phyloP scores from a whole-genome alignment of 2,113 vertebrate species.

The Pungitius pungitius region DNA sequence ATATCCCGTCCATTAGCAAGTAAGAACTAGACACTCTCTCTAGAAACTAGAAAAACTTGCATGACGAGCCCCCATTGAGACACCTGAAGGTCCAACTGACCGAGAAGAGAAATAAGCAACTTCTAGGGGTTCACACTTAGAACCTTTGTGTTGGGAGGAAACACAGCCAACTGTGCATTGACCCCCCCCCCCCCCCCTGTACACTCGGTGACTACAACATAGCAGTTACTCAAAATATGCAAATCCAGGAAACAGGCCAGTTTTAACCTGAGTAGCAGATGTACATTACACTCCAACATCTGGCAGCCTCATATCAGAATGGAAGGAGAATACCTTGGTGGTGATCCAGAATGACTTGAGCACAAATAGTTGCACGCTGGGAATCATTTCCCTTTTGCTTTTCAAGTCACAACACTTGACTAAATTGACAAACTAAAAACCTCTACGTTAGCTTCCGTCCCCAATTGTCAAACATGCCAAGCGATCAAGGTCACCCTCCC shows the following conservation, averaged over 20 bases:
- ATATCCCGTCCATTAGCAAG: not conserved
- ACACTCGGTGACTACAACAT: not conserved
- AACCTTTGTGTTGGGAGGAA: not conserved
- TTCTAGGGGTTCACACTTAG: not conserved
- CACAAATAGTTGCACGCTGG: slow-evolving; percentile 14
- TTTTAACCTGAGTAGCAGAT: not conserved
- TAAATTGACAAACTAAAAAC: slow-evolving; percentile 23
- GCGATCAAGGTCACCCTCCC: slow-evolving; percentile 28
- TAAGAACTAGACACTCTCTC: no score
- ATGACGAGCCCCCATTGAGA: not conserved
- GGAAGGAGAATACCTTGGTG: not conserved
- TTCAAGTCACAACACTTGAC: slow-evolving; percentile 16
- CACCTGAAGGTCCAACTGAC: no score
- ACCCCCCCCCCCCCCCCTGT: no score
- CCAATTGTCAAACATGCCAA: slow-evolving; percentile 16
- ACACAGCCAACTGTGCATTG: not conserved
- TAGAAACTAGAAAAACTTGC: not conserved
- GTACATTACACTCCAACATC: not conserved
- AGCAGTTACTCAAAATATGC: not conserved
- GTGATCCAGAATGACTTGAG: not conserved
- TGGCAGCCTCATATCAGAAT: not conserved
- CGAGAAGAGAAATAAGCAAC: not conserved
- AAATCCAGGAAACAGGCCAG: not conserved
- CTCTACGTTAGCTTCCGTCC: not conserved
- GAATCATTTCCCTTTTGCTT: slow-evolving; percentile 20